A percentile compares a stretch with the other conserved stretches of the same genome.
Evolutionary conservation across 2,113 vertebrate species (phyloP).

Genomic region (Mystacornis crossleyi): DNA sequence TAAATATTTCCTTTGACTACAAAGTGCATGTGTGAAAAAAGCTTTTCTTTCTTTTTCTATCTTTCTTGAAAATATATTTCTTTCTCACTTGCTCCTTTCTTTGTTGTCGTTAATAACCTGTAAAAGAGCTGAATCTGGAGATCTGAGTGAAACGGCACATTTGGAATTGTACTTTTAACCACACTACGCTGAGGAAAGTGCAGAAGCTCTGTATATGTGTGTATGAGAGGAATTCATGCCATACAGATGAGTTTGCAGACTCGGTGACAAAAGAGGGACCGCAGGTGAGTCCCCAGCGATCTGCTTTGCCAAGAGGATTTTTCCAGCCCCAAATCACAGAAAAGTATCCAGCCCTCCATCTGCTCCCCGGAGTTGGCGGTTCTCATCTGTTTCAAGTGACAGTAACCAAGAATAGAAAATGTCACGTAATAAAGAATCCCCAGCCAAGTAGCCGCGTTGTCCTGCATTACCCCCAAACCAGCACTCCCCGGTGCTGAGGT

Average conservation of each 20-base stretch:
- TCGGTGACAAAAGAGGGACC: not conserved
- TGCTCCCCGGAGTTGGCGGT: not conserved
- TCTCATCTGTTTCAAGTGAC: not conserved
- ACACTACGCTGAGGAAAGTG: not conserved
- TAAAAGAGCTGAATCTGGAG: not conserved
- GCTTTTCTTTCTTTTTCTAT: not conserved
- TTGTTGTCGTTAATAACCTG: not conserved
- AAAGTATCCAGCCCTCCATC: not conserved
- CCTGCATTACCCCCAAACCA: not conserved
- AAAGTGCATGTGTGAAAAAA: not conserved
- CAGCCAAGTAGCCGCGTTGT: not conserved
- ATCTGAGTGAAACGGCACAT: not conserved
- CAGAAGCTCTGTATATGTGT: not conserved
- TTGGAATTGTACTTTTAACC: not conserved
- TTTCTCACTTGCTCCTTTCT: not conserved
- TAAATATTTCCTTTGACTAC: slow-evolving; percentile 28
- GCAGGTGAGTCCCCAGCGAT: not conserved
- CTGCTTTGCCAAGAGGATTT: not conserved
- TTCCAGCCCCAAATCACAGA: not conserved
- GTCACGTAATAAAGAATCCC: not conserved
- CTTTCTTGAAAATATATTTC: not conserved
- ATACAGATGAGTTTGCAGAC: not conserved
- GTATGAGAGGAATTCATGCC: not conserved
- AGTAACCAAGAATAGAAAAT: not conserved
- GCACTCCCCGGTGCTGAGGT: not conserved